Conservation (phyloP, 2,888 invertebrate species). For the Caenorhabditis imperialis region DNA sequence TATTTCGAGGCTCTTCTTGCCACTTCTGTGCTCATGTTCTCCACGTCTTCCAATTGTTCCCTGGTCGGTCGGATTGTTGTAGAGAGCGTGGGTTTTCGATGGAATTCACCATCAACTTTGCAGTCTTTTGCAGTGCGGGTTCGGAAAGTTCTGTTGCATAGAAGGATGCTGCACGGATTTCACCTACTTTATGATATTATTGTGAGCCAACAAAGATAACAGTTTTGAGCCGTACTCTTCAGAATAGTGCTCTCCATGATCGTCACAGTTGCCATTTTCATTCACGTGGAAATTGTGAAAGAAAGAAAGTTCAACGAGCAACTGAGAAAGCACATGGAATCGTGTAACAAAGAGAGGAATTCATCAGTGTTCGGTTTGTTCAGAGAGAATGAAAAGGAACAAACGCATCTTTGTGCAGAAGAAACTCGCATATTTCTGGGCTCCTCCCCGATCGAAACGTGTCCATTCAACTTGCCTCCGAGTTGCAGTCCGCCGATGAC, state of each 20-base stretch:
- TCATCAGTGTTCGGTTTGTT: too few species aligned
- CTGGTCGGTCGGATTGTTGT: neutral
- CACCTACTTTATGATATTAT: conserved; percentile 29
- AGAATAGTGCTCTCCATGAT: conserved; percentile 49
- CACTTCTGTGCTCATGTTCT: too few species aligned
- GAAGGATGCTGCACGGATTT: conserved; percentile 40
- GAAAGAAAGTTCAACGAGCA: conserved; percentile 41
- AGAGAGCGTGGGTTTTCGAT: conserved; percentile 15
- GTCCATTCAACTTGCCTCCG: conserved; percentile 43
- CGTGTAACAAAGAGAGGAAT: neutral
- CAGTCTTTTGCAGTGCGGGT: conserved; percentile 26
- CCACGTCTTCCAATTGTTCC: conserved; percentile 14
- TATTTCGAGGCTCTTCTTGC: conserved; percentile 6
- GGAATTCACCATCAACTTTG: neutral
- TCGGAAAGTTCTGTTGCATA: conserved; percentile 36
- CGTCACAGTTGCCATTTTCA: conserved; percentile 39
- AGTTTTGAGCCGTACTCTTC: neutral
- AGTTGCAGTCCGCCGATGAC: conserved; percentile 45
- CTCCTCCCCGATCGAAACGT: conserved; percentile 33
- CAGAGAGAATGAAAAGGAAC: too few species aligned
- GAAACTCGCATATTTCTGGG: conserved; percentile 31
- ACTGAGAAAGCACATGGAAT: conserved; percentile 25
- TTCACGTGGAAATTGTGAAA: conserved; percentile 44
- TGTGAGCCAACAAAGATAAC: too few species aligned
- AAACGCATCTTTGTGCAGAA: conserved; percentile 30